Percentiles rank a stretch among this genome's conserved stretches.
Evolutionary conservation across 2,113 vertebrate genomes (phyloP).

Genomic region (Eleginops maclovinus): DNA sequence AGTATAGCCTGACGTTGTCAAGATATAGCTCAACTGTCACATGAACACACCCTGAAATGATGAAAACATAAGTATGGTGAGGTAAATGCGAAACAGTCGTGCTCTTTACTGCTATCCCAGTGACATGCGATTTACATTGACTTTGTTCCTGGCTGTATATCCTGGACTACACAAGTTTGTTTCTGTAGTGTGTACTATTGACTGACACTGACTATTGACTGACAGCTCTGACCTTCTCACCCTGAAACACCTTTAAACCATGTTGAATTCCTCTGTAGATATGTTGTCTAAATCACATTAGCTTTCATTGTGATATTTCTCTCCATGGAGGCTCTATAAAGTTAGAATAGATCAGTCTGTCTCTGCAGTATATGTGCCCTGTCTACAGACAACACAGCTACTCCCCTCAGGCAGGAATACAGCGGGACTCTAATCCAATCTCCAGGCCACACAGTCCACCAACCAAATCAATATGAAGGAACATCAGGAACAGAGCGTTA

Average conservation of each 20-base stretch:
- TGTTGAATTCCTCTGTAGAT: conserved; percentile 32
- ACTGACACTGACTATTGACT: conserved; percentile 40
- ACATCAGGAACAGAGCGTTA: conserved; percentile 30
- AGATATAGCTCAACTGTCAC: conserved; percentile 51
- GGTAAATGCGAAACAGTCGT: not conserved
- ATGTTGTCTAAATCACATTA: conserved; percentile 25
- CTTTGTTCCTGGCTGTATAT: conserved; percentile 1
- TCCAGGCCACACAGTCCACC: conserved; percentile 44
- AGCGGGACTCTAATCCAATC: conserved; percentile 72
- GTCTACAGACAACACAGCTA: conserved; percentile 41
- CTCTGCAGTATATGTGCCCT: conserved; percentile 36
- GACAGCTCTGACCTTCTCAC: conserved; percentile 49
- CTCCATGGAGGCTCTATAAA: conserved; percentile 35
- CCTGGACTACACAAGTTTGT: not conserved
- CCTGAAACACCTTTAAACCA: conserved; percentile 23
- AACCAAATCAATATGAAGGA: conserved; percentile 62
- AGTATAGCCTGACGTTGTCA: conserved; percentile 39
- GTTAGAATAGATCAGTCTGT: conserved; percentile 59
- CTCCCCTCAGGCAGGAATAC: conserved; percentile 44
- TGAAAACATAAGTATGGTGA: not conserved
- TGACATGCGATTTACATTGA: conserved; percentile 6
- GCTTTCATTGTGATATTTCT: conserved; percentile 26
- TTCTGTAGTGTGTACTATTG: conserved; percentile 5
- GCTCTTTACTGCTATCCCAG: conserved; percentile 4
- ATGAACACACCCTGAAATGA: conserved; percentile 48